Conservation (phyloP, 2,797 vertebrate species). For the Enoplosus armatus region DNA sequence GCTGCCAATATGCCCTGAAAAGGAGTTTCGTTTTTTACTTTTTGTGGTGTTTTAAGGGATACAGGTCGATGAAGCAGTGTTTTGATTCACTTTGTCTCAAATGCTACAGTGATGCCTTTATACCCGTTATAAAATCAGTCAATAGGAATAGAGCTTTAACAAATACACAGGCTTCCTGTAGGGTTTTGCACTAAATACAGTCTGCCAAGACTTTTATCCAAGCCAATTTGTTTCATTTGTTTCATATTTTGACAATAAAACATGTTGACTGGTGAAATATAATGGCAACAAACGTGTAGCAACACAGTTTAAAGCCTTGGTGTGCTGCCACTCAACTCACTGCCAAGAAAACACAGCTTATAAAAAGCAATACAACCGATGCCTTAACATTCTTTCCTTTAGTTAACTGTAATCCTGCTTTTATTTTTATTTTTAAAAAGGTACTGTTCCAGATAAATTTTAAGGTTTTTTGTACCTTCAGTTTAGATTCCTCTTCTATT, state of each 20-base stretch:
- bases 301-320: slow-evolving; percentile 15
- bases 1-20: slow-evolving; percentile 19
- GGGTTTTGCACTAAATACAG: slow-evolving; percentile 50
- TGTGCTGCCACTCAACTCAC: slow-evolving; percentile 38
- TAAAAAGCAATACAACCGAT: slow-evolving; percentile 55
- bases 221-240: slow-evolving; percentile 16
- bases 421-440: slow-evolving; percentile 26
- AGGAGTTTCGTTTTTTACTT: slow-evolving; percentile 22
- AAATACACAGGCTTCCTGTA: slow-evolving; percentile 36
- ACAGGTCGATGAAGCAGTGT: slow-evolving; percentile 1
- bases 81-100: slow-evolving; percentile 27
- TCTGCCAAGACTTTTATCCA: slow-evolving; percentile 16
- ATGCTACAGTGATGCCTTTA: slow-evolving; percentile 48
- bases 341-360: slow-evolving; percentile 45
- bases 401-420: slow-evolving; percentile 31
- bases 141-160: slow-evolving; percentile 43
- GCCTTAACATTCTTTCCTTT: slow-evolving; percentile 66
- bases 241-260: slow-evolving; percentile 42
- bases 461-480: slow-evolving; percentile 41
- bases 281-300: slow-evolving; percentile 5
- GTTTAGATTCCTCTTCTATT: slow-evolving; percentile 31
- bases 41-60: slow-evolving; percentile 27
- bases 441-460: slow-evolving; percentile 46
- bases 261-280: slow-evolving; percentile 33
- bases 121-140: slow-evolving; percentile 16